Evolutionary conservation across 1,140 invertebrate genomes (phyloP).

Genomic region (Gonioctena quinquepunctata): DNA sequence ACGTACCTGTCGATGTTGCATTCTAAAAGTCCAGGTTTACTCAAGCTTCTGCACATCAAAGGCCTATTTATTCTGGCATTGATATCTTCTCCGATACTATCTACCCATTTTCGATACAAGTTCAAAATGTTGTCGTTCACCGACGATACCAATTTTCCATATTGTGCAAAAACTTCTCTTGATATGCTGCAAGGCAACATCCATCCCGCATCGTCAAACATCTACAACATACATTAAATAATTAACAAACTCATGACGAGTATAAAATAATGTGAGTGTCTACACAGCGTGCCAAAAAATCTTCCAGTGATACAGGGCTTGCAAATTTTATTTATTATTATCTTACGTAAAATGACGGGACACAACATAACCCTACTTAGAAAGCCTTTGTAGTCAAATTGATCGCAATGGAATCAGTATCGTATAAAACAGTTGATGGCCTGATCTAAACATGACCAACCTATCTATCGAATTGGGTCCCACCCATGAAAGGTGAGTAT

Average conservation of each 20-base stretch:
- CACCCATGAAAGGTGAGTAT: too few relatives aligned
- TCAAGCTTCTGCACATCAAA: constrained; percentile 69
- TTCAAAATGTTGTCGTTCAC: constrained; percentile 68
- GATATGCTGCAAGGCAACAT: constrained; percentile 69
- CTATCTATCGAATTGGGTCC: too few relatives aligned
- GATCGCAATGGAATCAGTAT: too few relatives aligned
- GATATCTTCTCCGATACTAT: constrained; percentile 63
- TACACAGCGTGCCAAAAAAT: too few relatives aligned
- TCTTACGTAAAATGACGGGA: background rate
- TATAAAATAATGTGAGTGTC: background rate
- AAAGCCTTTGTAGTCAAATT: too few relatives aligned
- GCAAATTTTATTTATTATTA: background rate
- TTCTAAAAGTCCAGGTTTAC: constrained; percentile 70
- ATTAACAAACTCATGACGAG: background rate
- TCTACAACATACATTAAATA: constrained; percentile 54
- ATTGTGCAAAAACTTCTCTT: constrained; percentile 71
- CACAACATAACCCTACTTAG: background rate
- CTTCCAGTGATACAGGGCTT: too few relatives aligned
- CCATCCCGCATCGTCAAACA: constrained; percentile 72
- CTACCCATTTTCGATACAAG: constrained; percentile 68
- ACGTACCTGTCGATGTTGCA: constrained; percentile 76
- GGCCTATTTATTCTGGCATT: constrained; percentile 68
- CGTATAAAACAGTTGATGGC: too few relatives aligned
- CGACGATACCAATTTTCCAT: constrained; percentile 65
- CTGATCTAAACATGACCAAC: too few relatives aligned